phyloP scores from a whole-genome alignment of 2,797 vertebrate species.

The Sciurus vulgaris region DNA sequence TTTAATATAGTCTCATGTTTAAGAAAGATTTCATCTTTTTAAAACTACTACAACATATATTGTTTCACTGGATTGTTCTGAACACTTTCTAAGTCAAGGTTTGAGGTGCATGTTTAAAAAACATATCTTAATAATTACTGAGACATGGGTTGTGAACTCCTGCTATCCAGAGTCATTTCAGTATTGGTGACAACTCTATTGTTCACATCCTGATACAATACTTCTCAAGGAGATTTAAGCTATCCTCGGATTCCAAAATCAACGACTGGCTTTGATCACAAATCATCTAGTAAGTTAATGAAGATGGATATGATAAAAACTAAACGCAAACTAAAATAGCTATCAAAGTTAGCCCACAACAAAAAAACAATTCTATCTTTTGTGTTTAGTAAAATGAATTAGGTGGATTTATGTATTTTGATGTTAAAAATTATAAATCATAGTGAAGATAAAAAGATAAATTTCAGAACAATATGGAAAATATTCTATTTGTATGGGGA shows the following conservation, averaged over 20 bases:
- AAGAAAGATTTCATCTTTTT: background rate
- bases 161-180: background rate
- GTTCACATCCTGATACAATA: background rate
- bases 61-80: background rate
- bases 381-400: background rate
- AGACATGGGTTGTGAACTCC: fast-evolving
- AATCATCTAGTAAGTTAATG: background rate
- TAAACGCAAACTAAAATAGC: background rate
- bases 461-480: background rate
- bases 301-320: background rate
- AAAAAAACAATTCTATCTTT: background rate
- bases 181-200: background rate
- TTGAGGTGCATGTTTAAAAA: background rate
- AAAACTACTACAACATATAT: background rate
- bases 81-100: background rate
- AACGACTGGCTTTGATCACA: background rate
- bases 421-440: background rate
- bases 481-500: background rate
- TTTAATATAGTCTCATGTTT: background rate
- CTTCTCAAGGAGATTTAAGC: background rate
- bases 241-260: background rate
- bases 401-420: background rate
- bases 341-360: background rate
- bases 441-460: background rate
- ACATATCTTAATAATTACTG: background rate